Evolutionary conservation across 1,140 invertebrate species (phyloP).

Genomic region (Berghia stephanieae): DNA sequence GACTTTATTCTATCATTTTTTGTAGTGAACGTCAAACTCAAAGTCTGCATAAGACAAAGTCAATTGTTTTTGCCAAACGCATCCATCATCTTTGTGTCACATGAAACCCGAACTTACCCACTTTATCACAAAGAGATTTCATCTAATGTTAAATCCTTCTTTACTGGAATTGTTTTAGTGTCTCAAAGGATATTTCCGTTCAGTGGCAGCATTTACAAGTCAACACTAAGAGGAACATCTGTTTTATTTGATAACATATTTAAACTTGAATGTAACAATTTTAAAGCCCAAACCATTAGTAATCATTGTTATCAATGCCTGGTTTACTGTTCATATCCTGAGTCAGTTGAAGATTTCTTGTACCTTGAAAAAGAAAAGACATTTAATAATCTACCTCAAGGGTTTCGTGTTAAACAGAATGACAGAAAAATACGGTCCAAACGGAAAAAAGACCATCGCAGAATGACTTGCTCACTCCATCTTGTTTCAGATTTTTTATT

Average conservation of each 20-base stretch:
- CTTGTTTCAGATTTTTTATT: conserved; percentile 53
- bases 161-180: not conserved
- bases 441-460: too few species aligned
- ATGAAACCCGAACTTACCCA: too few species aligned
- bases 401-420: not conserved
- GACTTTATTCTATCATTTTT: too few species aligned
- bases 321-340: conserved; percentile 1
- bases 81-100: too few species aligned
- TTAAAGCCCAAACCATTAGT: not conserved
- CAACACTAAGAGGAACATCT: not conserved
- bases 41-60: too few species aligned
- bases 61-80: too few species aligned
- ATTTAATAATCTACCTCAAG: not conserved
- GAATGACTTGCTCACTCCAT: conserved; percentile 42
- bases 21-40: too few species aligned
- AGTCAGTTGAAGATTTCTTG: too few species aligned
- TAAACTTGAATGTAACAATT: not conserved
- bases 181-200: not conserved
- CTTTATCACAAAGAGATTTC: conserved; percentile 19
- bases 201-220: not conserved
- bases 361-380: not conserved
- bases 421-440: too few species aligned
- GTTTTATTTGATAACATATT: not conserved
- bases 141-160: conserved; percentile 10
- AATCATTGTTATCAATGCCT: conserved; percentile 12